Base-by-base conservation (phyloP, 2,888 invertebrate species). In the Lasioglossum lativentre region DNA sequence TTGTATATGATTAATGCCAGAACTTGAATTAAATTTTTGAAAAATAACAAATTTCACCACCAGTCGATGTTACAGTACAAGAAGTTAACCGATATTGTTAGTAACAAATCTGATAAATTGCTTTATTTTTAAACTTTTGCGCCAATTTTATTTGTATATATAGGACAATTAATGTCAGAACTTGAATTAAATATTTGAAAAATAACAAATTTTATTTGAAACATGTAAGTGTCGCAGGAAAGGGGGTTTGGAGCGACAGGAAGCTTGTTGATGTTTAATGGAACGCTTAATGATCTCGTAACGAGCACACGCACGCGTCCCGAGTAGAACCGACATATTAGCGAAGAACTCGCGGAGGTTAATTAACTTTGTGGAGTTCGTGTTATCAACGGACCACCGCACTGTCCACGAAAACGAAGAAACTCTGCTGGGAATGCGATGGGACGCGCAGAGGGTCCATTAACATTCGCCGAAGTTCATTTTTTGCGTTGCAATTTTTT, bases 261-360 rank as follows among this genome's bases (percentile, higher is more conserved):
- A 88, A 86, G 59, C 56, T 66, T 30, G 78, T 74, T 73, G 72
- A 70, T 72, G 59, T 83, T 87, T 86, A 81, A 87, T 66, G 71
- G 76, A 68, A 52, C 52, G 52, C 23, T 52, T 52, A 52, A 52
- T 73, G 75, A 76, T 80, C 78, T 40, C 27, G 72, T 80, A 87
- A 85, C 77, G 34, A 56, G n/a, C 38, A 75, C 27, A 27, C 59
- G 59, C 59, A 59, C 59, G 79, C 59, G 52, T 52, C 59, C 0
- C 10, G 6, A 34, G 40, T 47, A 71, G 42, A 38, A 42, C 73
- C 12, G 19, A 74, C 27, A 42, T 72, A 75, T 47, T 34, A 45
- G 19, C 63, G 77, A 34, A 47, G 70, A 80, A 78, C 16, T 42
- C 40, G 27, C 45, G 52, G 27, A 70, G 70, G 66, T 83, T 87